Percentiles rank a stretch among this genome's conserved stretches.
Evolutionary conservation across 2,888 invertebrate species (phyloP).

Genomic region (Myathropa florea): DNA sequence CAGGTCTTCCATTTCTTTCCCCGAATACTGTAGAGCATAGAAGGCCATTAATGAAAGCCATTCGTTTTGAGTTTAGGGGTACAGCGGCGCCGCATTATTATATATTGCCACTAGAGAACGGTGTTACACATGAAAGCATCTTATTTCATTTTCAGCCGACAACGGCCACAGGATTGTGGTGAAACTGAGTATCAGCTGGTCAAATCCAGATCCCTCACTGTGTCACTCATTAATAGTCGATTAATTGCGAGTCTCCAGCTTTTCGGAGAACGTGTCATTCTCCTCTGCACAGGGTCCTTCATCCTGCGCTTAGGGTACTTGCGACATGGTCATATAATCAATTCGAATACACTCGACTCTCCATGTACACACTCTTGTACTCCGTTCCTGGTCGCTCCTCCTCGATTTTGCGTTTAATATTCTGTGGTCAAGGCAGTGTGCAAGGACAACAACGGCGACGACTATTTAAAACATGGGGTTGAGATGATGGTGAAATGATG

Average conservation of each 20-base stretch:
- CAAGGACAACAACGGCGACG: not conserved
- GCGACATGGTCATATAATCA: constrained; percentile 29
- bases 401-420: constrained; percentile 40
- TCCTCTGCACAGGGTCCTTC: not conserved
- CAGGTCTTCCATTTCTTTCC: not conserved
- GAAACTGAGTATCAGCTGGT: not conserved
- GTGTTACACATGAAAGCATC: not conserved
- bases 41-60: not conserved
- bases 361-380: not conserved
- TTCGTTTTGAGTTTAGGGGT: not conserved
- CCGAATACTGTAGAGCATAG: not conserved
- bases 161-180: no score
- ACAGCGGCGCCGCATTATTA: not conserved
- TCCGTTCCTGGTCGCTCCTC: not conserved
- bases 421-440: constrained; percentile 56
- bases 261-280: constrained; percentile 1
- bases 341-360: constrained; percentile 29
- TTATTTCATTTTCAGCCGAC: not conserved
- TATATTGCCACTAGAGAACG: not conserved
- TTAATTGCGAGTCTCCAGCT: constrained; percentile 48
- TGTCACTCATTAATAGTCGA: constrained; percentile 56
- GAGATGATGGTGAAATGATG: not conserved
- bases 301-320: not conserved
- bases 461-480: not conserved
- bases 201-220: constrained; percentile 7